phyloP scores from a whole-genome alignment of 2,888 invertebrate genomes.

The Nymphalis polychloros region DNA sequence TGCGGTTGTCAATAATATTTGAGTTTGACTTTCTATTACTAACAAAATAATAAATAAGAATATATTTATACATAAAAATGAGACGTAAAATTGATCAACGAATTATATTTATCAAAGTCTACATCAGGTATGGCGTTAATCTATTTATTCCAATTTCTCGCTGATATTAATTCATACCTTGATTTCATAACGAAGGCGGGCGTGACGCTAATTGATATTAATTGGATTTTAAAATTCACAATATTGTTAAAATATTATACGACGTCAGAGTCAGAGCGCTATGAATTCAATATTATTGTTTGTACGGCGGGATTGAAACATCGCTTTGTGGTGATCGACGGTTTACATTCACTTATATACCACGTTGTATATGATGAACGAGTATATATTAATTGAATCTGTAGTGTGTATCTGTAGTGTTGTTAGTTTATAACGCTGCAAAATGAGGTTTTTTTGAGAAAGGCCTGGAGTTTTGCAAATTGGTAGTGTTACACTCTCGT shows the following conservation, averaged over 20 bases:
- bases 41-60: no score
- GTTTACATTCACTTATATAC: no score
- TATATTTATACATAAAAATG: no score
- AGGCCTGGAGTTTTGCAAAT: no score
- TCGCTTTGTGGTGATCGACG: not conserved
- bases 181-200: conserved; percentile 3
- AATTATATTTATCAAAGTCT: not conserved
- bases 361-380: no score
- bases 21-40: no score
- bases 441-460: no score
- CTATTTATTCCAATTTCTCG: not conserved
- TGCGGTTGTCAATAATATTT: no score
- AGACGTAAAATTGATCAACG: not conserved
- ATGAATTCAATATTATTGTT: conserved; percentile 8
- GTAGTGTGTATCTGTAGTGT: no score
- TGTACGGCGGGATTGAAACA: not conserved
- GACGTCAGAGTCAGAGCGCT: not conserved
- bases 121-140: not conserved
- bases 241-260: not conserved
- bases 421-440: no score
- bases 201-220: conserved; percentile 7
- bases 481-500: no score
- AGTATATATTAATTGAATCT: no score
- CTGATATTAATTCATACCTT: not conserved
- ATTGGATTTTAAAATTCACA: conserved; percentile 4